A percentile compares a stretch with the other conserved stretches of the same genome.
phyloP scores from a whole-genome alignment of 2,797 vertebrate species.

The Neostethus bicornis region DNA sequence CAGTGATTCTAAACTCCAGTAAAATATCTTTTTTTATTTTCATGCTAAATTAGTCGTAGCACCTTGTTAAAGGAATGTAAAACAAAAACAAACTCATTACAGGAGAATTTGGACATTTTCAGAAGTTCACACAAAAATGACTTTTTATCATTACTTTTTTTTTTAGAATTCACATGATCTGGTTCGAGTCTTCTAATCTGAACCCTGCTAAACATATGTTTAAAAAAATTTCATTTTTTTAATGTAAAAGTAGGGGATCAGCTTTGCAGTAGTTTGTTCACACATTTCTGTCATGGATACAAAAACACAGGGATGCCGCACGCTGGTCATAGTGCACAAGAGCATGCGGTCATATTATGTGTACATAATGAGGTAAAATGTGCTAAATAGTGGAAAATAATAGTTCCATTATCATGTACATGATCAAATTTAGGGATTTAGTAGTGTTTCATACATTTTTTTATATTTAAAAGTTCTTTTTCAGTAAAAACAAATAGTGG shows the following conservation, averaged over 20 bases:
- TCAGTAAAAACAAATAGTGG: slow-evolving; percentile 29
- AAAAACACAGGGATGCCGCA: slow-evolving; percentile 54
- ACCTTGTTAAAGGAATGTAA: slow-evolving; percentile 31
- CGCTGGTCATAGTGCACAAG: slow-evolving; percentile 39
- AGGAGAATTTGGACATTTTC: slow-evolving; percentile 20
- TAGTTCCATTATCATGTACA: slow-evolving; percentile 45
- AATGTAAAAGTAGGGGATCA: not conserved
- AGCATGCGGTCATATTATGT: slow-evolving; percentile 55
- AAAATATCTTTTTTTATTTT: slow-evolving; percentile 73
- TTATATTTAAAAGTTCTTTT: slow-evolving; percentile 35
- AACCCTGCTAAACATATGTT: slow-evolving; percentile 8
- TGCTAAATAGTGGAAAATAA: slow-evolving; percentile 63
- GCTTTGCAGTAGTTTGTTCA: slow-evolving; percentile 34
- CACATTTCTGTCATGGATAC: slow-evolving; percentile 25
- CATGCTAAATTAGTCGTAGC: slow-evolving; percentile 53
- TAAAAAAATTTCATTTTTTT: too few relatives aligned
- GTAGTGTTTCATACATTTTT: slow-evolving; percentile 38
- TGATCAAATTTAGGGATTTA: slow-evolving; percentile 38
- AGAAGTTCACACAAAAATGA: not conserved
- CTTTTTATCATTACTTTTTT: not conserved
- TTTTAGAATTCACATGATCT: not conserved
- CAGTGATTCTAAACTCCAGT: slow-evolving; percentile 51
- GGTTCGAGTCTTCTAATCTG: not conserved
- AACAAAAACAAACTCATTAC: slow-evolving; percentile 32
- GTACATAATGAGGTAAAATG: slow-evolving; percentile 68